Evolutionary conservation across 1,140 invertebrate genomes (phyloP).

Genomic region (Bicyclus anynana): DNA sequence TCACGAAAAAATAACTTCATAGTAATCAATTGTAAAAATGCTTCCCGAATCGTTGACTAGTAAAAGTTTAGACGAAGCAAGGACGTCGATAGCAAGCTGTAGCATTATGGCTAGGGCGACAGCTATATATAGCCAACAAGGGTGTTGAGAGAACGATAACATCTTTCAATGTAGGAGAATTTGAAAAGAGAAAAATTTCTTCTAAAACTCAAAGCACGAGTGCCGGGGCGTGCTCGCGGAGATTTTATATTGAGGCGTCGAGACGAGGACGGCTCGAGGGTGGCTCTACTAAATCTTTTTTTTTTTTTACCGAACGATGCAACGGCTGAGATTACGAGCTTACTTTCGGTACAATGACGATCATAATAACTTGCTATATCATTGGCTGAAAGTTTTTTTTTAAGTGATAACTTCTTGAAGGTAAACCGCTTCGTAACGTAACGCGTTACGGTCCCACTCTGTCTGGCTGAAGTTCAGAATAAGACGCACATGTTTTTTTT

Average conservation of each 20-base stretch:
- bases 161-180: constrained; percentile 14
- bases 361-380: constrained; percentile 3
- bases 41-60: no score
- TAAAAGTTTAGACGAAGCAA: no score
- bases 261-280: constrained; percentile 22
- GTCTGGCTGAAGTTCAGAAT: no score
- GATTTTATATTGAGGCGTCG: constrained; percentile 24
- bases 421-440: no score
- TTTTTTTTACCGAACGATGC: constrained; percentile 27
- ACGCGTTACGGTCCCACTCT: no score
- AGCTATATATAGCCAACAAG: neutral
- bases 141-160: neutral
- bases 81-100: no score
- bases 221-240: constrained; percentile 13
- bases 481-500: no score
- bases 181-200: constrained; percentile 15
- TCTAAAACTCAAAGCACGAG: constrained; percentile 11
- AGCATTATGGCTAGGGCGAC: no score
- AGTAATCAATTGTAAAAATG: no score
- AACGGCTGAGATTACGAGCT: constrained; percentile 21
- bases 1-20: no score
- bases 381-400: no score
- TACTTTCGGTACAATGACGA: constrained; percentile 8
- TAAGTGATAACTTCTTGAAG: no score
- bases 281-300: constrained; percentile 26